These are phyloP conservation scores for Galagoides demidoff DNA, from an alignment of 2,797 vertebrate species.

Conservation along the genomic window DNA sequence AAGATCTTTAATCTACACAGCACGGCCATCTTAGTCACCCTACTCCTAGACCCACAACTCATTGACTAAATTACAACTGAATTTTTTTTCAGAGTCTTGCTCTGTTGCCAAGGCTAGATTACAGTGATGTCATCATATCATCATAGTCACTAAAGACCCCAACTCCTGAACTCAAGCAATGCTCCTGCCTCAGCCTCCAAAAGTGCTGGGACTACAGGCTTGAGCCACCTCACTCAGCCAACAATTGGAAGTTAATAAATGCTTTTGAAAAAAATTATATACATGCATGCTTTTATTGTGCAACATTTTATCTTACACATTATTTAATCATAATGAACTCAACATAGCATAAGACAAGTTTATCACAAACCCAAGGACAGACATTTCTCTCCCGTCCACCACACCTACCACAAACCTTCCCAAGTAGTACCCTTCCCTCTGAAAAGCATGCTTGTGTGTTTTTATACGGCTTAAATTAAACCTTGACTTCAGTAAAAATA, in stretches of 20 bases:
- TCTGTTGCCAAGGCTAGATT: background rate
- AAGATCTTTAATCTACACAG: too few species aligned
- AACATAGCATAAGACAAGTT: background rate
- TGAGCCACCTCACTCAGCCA: background rate
- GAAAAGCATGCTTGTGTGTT: background rate
- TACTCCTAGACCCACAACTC: background rate
- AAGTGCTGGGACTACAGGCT: background rate
- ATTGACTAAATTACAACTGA: background rate
- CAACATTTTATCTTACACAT: background rate
- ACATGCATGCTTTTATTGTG: background rate
- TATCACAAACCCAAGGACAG: background rate
- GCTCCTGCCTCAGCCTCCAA: background rate
- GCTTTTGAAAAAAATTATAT: background rate
- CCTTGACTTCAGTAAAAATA: background rate
- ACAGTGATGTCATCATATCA: background rate
- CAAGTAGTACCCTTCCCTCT: background rate
- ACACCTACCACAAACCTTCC: background rate
- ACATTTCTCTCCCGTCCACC: accelerated
- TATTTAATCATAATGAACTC: background rate
- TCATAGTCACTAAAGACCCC: background rate
- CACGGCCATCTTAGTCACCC: too few species aligned
- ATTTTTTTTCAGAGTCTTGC: background rate
- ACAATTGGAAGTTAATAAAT: background rate
- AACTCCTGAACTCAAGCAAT: background rate
- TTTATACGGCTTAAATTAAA: background rate